Evolutionary conservation across 2,797 vertebrate genomes (phyloP), one percentile per base, ranked within the genome.

Genomic region (Takifugu ocellatus): DNA sequence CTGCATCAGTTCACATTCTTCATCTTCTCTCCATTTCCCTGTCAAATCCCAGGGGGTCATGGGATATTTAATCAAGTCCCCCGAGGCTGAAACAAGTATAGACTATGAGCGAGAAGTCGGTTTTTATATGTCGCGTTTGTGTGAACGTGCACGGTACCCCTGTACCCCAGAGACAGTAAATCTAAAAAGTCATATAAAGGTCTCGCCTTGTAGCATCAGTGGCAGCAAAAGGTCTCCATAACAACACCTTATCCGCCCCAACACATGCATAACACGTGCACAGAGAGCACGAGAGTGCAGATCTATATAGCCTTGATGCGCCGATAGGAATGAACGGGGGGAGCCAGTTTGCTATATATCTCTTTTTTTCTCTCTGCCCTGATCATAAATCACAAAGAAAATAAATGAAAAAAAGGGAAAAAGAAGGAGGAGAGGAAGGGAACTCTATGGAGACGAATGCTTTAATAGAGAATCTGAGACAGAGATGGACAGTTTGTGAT

Each of bases 181-280:
- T 83, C 76, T 79, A 66, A 79, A 81, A 70, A 81, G 78, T 79
- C 75, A 81, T 78, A 87, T 75, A 77, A 71, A 67, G 68, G 77
- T 78, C 74, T 84, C 27, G 59, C 67, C 70, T 78, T 21, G 21
- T 74, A 63, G 56, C 71, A 86, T 84, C 72, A 75, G 75, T 67
- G 59, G 68, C 65, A 70, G 61, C 77, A 78, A 87, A 51, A 85
- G 81, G 79, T 85, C 72, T 77, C 79, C 47, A 85, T 74, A 78
- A 84, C 59, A 77, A 74, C 71, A 75, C 42, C 56, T 61, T 61
- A 67, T 77, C 56, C 53, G 65, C 47, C 55, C 71, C 50, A 33
- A 25, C 31, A 63, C 7, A 59, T 33, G 47, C 43, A 58, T 36
- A 33, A 43, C 17, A 59, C 5, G 55, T 31, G 54, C 33, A 62